A percentile compares a stretch with the other conserved stretches of the same genome.
Evolutionary conservation across 1,140 invertebrate species (phyloP).

Genomic region (Nephila pilipes): DNA sequence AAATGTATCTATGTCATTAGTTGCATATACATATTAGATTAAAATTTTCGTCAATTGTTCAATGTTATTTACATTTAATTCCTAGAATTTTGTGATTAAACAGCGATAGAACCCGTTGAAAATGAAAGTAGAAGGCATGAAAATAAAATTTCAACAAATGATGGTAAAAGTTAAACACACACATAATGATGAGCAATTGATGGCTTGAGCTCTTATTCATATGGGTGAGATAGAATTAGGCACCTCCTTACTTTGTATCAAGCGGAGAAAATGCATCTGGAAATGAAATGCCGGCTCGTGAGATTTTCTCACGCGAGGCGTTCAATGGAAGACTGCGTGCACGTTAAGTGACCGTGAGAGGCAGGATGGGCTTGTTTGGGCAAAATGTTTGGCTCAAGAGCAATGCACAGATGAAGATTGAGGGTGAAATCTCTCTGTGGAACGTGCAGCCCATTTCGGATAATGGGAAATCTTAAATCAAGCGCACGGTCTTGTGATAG

Average conservation of each 20-base stretch:
- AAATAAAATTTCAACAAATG: not conserved
- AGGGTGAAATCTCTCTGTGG: slow-evolving; percentile 10
- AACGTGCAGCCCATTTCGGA: not conserved
- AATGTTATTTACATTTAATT: too few species aligned
- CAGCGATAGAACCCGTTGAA: not conserved
- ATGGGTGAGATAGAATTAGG: too few species aligned
- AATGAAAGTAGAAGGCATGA: not conserved
- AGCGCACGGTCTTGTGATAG: not conserved
- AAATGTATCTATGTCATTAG: too few species aligned
- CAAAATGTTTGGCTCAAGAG: slow-evolving; percentile 35
- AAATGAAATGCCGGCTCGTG: slow-evolving; percentile 50
- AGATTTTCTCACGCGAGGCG: slow-evolving; percentile 64
- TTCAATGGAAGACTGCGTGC: slow-evolving; percentile 66
- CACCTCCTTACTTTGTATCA: slow-evolving; percentile 29
- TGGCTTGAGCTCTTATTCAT: not conserved
- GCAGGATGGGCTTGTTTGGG: slow-evolving; percentile 20
- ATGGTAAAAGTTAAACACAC: too few species aligned
- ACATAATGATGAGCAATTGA: not conserved
- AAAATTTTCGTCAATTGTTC: too few species aligned
- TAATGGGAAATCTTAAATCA: not conserved
- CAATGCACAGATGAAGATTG: slow-evolving; percentile 53
- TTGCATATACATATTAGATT: too few species aligned
- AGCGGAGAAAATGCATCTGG: slow-evolving; percentile 19
- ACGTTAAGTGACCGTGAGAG: slow-evolving; percentile 60
- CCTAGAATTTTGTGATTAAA: too few species aligned